Evolutionary conservation across 2,797 vertebrate species (phyloP), one percentile per base, ranked within the genome.

Genomic region (Sebastes umbrosus): DNA sequence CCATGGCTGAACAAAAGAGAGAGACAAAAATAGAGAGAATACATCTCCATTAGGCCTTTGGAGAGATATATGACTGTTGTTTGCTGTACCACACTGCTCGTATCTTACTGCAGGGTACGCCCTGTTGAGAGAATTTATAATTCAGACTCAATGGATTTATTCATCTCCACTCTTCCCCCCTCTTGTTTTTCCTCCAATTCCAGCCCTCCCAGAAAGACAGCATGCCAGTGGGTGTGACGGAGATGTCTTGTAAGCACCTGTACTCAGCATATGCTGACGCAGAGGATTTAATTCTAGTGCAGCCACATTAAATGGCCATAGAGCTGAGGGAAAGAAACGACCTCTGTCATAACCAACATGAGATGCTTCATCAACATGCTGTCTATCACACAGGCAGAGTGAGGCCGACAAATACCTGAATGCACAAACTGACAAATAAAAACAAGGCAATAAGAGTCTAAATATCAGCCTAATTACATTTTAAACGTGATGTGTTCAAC

Each of bases 81-180:
- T 84, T 79, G 72, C 50, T 60, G 82, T 77, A 79, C 66, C 36
- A 83, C 75, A 79, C 50, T 22, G 54, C 69, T 85, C 9, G 57
- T 72, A 59, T 85, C 59, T 69, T 69, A 73, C 78, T 27, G 75
- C 80, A 70, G 75, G 78, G 31, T 78, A 62, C 69, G 50, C 9
- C 59, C 63, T 43, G 69, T 73, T 76, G 57, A 78, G 52, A 46
- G 54, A 81, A 90, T 84, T 66, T 62, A 84, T 82, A 80, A 91
- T 82, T 85, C 62, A 79, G 50, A 77, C 74, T 65, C 72, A 54
- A 29, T 64, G n/a, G 81, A 83, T 84, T 84, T 83, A 85, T 72
- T 78, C 62, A 70, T 79, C 62, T 60, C 63, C 55, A 29, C 66
- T 67, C 14, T 39, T 60, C 59, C 46, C 31, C 18, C n/a, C 27